Base-by-base conservation (phyloP, 2,888 invertebrate genomes). In the Yponomeuta malinellus region DNA sequence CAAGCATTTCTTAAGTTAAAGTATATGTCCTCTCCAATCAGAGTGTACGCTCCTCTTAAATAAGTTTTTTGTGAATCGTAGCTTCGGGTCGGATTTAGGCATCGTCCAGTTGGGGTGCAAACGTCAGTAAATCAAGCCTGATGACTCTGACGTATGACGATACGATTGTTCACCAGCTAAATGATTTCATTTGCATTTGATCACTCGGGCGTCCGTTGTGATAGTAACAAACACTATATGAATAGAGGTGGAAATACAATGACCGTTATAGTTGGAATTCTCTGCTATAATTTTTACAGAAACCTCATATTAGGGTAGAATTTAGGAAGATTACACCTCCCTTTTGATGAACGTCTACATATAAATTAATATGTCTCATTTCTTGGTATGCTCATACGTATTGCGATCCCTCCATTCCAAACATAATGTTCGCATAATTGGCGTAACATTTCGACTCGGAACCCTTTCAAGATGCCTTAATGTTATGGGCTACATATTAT, bases 351-450 rank as follows among this genome's bases (percentile, higher is more conserved):
- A 59, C 52, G 15, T 15, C 3, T 59, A 59, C 52, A 59, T 59
- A 15, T 59, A 59, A 15, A 59, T 59, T 15, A 15, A 59, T 59
- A 59, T 59, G 52, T 59, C 52, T 59, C 78, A 80, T 78, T 81
- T 77, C 79, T 78, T 82, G 83, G 85, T 64, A 73, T 65, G 71
- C 70, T 69, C 68, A 48, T 68, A 70, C 63, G 68, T 68, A 72
- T 71, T 52, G 72, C 52, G 63, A 90, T 84, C 88, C 89, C 89
- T 86, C 80, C 87, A 89, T 90, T 88, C 88, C 89, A 78, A 79
- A 83, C 89, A 90, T 90, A 89, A 90, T 89, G 88, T 88, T 89
- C 89, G 85, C 90, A 90, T 91, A 91, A 91, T 91, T 91, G 90
- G 90, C 91, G 89, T 88, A 89, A 87, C 91, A 90, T 91, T 90